Evolutionary conservation across 92 coral and sea anemone genomes (phyloP).

Genomic region (Zoanthus solanderi): DNA sequence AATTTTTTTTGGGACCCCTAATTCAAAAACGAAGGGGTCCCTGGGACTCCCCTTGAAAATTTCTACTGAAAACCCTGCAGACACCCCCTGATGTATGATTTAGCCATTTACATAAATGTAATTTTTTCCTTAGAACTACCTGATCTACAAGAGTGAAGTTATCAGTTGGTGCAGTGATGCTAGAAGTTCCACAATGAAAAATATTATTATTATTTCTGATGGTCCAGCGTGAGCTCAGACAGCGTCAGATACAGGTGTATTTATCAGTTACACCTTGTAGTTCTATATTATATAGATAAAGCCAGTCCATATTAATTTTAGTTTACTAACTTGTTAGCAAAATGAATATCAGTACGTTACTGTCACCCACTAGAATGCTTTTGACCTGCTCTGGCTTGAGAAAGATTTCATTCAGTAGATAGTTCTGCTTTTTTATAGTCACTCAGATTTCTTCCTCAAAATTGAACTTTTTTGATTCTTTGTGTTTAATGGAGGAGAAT

Average conservation of each 20-base stretch:
- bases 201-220: no score
- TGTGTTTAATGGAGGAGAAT: no score
- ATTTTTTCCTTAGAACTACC: conserved; percentile 19
- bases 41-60: no score
- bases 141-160: conserved; percentile 28
- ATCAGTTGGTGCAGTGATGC: background rate
- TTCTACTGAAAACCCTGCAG: background rate
- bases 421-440: background rate
- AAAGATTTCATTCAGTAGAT: background rate
- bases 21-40: no score
- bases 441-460: background rate
- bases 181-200: background rate
- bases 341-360: no score
- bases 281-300: no score
- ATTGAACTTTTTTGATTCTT: no score
- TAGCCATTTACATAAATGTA: background rate
- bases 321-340: no score
- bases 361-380: no score
- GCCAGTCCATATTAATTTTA: no score
- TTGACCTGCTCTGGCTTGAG: conserved; percentile 9
- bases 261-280: no score
- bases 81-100: background rate
- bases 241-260: background rate
- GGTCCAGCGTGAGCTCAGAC: background rate
- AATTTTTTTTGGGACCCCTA: no score